These are phyloP conservation scores for Sisyra terminalis DNA, from an alignment of 2,888 invertebrate species.

Conservation along the genomic window DNA sequence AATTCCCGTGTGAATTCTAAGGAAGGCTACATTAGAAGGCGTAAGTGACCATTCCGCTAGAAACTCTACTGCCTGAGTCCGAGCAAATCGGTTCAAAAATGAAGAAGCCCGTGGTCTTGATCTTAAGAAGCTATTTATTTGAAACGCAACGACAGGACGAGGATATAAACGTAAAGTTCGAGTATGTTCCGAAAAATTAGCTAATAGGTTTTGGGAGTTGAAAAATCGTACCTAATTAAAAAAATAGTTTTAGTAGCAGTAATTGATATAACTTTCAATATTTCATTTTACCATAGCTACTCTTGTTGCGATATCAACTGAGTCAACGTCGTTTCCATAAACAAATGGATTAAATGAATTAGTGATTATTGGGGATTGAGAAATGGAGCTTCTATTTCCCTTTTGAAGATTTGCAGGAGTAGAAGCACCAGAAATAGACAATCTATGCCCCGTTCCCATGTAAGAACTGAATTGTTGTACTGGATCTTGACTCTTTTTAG, in stretches of 20 bases:
- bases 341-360: conserved; percentile 67
- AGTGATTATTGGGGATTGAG: conserved; percentile 37
- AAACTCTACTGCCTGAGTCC: conserved; percentile 97
- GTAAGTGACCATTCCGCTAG: conserved; percentile 97
- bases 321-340: conserved; percentile 89
- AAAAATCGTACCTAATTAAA: conserved; percentile 73
- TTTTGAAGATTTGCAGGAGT: conserved; percentile 22
- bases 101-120: conserved; percentile 79
- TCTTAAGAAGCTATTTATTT: conserved; percentile 89
- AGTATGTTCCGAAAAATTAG: conserved; percentile 96
- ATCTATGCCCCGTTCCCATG: conserved; percentile 9
- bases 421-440: conserved; percentile 15
- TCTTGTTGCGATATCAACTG: conserved; percentile 93
- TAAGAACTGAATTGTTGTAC: neutral
- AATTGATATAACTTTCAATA: conserved; percentile 21
- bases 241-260: conserved; percentile 3
- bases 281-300: conserved; percentile 66
- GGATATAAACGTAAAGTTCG: conserved; percentile 91
- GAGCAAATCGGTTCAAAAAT: conserved; percentile 82
- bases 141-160: conserved; percentile 96
- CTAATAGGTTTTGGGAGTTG: conserved; percentile 91
- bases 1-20: conserved; percentile 92
- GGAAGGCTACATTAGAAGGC: conserved; percentile 93
- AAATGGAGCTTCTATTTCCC: conserved; percentile 30
- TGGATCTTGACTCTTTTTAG: conserved; percentile 21